Base-by-base conservation (phyloP, 2,888 invertebrate genomes). In the Cyaniris semiargus region DNA sequence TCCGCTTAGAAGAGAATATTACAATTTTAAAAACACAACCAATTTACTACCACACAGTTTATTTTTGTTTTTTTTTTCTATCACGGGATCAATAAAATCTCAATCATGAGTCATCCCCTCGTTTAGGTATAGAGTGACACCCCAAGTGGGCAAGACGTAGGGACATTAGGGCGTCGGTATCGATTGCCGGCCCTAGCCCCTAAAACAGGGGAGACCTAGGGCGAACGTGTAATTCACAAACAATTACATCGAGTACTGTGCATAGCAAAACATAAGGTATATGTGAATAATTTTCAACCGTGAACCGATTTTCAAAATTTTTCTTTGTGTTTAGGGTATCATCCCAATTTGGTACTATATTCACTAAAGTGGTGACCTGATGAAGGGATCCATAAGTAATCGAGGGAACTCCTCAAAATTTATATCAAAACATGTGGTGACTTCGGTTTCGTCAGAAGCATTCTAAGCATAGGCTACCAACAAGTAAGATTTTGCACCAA, bases 21-120 rank as follows among this genome's bases (percentile, higher is more conserved):
- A 44, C 10, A 44, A 44, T 44, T 44, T 44, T 44, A 10, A 44
- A 44, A 44, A 10, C 44, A 44, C 44, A 44, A 44, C 44, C 44
- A 27, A 3, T 44, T 0, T 8, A 44, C 44, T 38, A 38, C 38
- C 6, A 18, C 6, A 18, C 10, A 66, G 27, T 21, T 34, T 34
- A 21, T 21, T 58, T 60, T 23, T 23, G 4, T 21, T 48, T 72
- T 23, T 23, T 23, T 48, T 21, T 23, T 74, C 21, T 13, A 23
- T 31, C 34, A 23, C 34, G 70, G 53, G 56, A 76, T 76, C 76
- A 76, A 76, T 76, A 76, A 56, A 70, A 76, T 76, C 76, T 76
- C 34, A 76, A 34, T 56, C 71, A 23, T 71, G 76, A 76, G 48
- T 76, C 76, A 76, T 58, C 71, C 76, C 76, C 76, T 76, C 76